phyloP scores from a whole-genome alignment of 2,888 invertebrate genomes.

The Kryphioiulus occultus region DNA sequence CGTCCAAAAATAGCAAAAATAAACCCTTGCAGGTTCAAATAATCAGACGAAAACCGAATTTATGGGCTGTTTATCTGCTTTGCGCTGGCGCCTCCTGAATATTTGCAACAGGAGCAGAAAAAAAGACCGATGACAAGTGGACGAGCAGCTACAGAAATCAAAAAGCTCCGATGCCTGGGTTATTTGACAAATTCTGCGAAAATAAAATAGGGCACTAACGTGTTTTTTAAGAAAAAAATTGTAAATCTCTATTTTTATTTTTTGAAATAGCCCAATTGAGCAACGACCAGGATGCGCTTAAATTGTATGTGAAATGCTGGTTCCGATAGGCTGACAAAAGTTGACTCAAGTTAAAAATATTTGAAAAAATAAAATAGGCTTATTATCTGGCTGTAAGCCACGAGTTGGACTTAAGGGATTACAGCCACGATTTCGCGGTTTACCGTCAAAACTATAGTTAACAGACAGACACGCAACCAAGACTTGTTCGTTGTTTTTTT shows the following conservation, averaged over 20 bases:
- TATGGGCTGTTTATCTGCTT: not conserved
- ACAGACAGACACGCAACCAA: not conserved
- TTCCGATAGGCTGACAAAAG: not conserved
- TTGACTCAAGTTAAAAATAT: constrained; percentile 1
- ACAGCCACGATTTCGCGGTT: not conserved
- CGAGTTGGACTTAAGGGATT: not conserved
- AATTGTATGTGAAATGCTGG: not conserved
- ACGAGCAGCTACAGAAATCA: not conserved
- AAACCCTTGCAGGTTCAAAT: not conserved
- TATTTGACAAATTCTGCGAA: not conserved
- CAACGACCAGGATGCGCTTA: too few relatives aligned
- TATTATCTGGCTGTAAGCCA: constrained; percentile 1
- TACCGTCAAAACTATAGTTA: not conserved
- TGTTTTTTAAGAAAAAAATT: not conserved
- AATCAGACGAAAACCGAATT: not conserved
- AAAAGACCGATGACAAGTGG: constrained; percentile 6
- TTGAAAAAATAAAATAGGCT: not conserved
- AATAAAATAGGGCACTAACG: too few relatives aligned
- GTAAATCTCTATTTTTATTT: not conserved
- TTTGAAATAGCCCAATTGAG: not conserved
- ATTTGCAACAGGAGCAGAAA: not conserved
- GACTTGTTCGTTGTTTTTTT: not conserved
- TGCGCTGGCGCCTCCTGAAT: not conserved
- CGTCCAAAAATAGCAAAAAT: not conserved
- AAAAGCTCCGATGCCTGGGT: not conserved